Evolutionary conservation across 2,797 vertebrate genomes (phyloP).

Genomic region (Crax fasciolata): DNA sequence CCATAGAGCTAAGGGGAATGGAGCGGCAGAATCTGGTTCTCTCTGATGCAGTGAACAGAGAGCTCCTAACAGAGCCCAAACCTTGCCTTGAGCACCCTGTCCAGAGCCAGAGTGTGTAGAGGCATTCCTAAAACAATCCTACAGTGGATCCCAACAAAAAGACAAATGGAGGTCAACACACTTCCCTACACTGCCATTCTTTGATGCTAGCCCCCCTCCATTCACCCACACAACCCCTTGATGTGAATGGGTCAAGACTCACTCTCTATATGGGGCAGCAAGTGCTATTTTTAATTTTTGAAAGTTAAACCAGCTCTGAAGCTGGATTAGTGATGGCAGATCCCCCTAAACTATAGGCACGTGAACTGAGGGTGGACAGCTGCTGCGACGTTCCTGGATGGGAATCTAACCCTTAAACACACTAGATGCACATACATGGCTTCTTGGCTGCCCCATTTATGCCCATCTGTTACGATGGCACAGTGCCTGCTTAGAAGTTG

Average conservation of each 20-base stretch:
- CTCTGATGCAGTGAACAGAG: rapidly evolving
- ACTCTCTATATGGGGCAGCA: conserved; percentile 47
- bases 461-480: conserved; percentile 80
- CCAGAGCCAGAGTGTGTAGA: not conserved
- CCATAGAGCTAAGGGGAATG: not conserved
- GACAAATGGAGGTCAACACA: not conserved
- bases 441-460: conserved; percentile 77
- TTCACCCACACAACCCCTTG: conserved; percentile 50
- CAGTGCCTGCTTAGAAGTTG: conserved; percentile 72
- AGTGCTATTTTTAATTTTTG: conserved; percentile 79
- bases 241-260: conserved; percentile 70
- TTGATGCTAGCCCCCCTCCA: not conserved
- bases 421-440: conserved; percentile 74
- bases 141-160: conserved; percentile 9
- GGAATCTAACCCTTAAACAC: conserved; percentile 74
- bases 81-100: not conserved
- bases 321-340: conserved; percentile 79
- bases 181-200: conserved; percentile 30
- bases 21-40: not conserved
- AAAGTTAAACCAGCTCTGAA: conserved; percentile 80
- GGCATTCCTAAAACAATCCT: not conserved
- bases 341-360: conserved; percentile 78
- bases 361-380: conserved; percentile 79
- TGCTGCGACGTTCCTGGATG: conserved; percentile 74
- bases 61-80: not conserved